Evolutionary conservation across 1,140 invertebrate species (phyloP).

Genomic region (Penaeus chinensis): DNA sequence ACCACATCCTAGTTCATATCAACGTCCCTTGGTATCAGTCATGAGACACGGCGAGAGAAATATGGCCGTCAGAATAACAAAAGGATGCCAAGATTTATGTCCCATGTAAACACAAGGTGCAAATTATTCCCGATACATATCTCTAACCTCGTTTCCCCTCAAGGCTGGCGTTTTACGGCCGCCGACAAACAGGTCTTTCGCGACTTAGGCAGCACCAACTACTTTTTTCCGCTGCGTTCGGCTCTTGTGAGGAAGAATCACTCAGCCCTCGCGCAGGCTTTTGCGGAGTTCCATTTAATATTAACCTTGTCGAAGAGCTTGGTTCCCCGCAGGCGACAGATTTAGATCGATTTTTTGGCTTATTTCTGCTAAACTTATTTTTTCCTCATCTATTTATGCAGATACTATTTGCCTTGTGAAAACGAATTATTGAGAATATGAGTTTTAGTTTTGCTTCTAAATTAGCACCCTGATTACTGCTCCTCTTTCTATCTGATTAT

Average conservation of each 20-base stretch:
- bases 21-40: constrained; percentile 50
- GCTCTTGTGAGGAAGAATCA: not conserved
- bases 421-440: too few relatives aligned
- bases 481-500: too few relatives aligned
- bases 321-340: too few relatives aligned
- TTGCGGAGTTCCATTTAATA: too few relatives aligned
- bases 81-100: constrained; percentile 57
- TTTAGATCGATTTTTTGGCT: too few relatives aligned
- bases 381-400: too few relatives aligned
- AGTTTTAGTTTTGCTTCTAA: too few relatives aligned
- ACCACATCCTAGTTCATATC: constrained; percentile 22
- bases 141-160: constrained; percentile 26
- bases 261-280: too few relatives aligned
- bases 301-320: too few relatives aligned
- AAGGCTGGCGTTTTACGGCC: constrained; percentile 24
- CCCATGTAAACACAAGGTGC: constrained; percentile 58
- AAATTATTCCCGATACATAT: constrained; percentile 57
- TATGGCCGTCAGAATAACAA: constrained; percentile 52
- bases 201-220: not conserved
- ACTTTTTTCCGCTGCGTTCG: not conserved
- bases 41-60: constrained; percentile 33
- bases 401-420: too few relatives aligned
- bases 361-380: too few relatives aligned
- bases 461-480: too few relatives aligned
- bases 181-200: not conserved